Evolutionary conservation across 2,888 invertebrate species (phyloP), one percentile per base, ranked within the genome.

Genomic region (Drosophila histrio): DNA sequence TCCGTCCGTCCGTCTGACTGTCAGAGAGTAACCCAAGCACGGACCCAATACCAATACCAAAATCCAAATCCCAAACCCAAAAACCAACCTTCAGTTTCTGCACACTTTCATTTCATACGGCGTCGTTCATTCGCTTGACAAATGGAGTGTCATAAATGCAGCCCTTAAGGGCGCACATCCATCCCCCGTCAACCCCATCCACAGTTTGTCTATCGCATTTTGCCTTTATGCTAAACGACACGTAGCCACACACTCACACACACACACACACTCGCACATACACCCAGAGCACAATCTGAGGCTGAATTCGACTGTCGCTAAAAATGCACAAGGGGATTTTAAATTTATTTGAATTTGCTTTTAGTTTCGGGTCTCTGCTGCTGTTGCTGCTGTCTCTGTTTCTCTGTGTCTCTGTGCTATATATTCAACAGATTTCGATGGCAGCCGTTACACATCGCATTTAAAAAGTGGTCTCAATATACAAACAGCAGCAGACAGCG

Each of bases 321-420:
- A 88, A 88, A 86, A 88, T 86, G 78, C 87, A 86, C 88, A 77
- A 71, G 83, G 87, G 87, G 86, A 81, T 85, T 84, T 77, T 75
- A 76, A 85, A 86, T 88, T 81, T 85, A 88, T 87, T 88, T 88
- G 87, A 81, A 87, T 87, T 88, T 88, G 87, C 87, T 88, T 87
- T 88, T 88, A 88, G 88, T 84, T 85, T 81, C 60, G 70, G 68
- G 49, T 65, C 77, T 47, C 36, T 39, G n/a, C n/a, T n/a, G n/a
- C n/a, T n/a, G n/a, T 24, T 43, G 58, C 32, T 36, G 26, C 22
- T 57, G 38, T 46, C 15, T 56, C 52, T 9, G 15, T 44, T 13
- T 32, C 2, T 56, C 13, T 47, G 44, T 36, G n/a, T 57, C 32
- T 54, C 19, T 41, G 52, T 72, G 38, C 52, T 67, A 53, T 62